These are phyloP conservation scores for Serranus cabrilla DNA, from an alignment of 2,797 vertebrate species.

Conservation along the genomic window DNA sequence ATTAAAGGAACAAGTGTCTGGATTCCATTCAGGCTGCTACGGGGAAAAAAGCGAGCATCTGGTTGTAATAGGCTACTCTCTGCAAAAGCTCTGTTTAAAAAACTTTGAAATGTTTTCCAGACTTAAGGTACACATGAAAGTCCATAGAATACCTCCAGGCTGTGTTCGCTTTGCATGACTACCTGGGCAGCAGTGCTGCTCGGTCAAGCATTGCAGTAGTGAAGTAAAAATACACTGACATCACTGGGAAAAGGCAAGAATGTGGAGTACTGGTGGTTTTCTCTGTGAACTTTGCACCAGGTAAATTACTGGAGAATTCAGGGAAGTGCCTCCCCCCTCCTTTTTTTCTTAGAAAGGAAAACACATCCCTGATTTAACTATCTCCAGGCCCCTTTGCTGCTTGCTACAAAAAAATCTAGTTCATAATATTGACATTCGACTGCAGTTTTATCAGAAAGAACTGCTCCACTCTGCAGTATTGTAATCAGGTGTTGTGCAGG, in stretches of 20 bases:
- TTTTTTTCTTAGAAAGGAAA: slow-evolving; percentile 49
- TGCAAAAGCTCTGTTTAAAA: slow-evolving; percentile 55
- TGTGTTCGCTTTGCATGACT: slow-evolving; percentile 46
- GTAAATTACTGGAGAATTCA: slow-evolving; percentile 69
- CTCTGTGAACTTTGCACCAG: slow-evolving; percentile 68
- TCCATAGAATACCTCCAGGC: slow-evolving; percentile 49
- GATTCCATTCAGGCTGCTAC: slow-evolving; percentile 46
- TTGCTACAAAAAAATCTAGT: neutral
- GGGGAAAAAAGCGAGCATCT: slow-evolving; percentile 56
- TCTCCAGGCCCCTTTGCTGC: slow-evolving; percentile 47
- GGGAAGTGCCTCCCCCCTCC: neutral
- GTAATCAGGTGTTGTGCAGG: slow-evolving; percentile 2
- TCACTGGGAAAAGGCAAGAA: slow-evolving; percentile 60
- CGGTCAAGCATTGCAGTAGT: slow-evolving; percentile 19
- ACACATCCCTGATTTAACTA: slow-evolving; percentile 57
- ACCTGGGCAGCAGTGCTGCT: slow-evolving; percentile 49
- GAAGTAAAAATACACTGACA: slow-evolving; percentile 53
- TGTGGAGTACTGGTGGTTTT: slow-evolving; percentile 36
- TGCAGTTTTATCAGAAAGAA: slow-evolving; percentile 18
- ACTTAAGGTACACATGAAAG: slow-evolving; percentile 62
- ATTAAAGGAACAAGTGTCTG: slow-evolving; percentile 73
- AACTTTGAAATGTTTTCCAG: slow-evolving; percentile 69
- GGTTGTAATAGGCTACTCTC: slow-evolving; percentile 71
- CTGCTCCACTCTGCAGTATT: slow-evolving; percentile 4
- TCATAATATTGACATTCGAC: slow-evolving; percentile 34